Evolutionary conservation across 2,888 invertebrate genomes (phyloP), one percentile per base, ranked within the genome.

Genomic region (Acronicta alni): DNA sequence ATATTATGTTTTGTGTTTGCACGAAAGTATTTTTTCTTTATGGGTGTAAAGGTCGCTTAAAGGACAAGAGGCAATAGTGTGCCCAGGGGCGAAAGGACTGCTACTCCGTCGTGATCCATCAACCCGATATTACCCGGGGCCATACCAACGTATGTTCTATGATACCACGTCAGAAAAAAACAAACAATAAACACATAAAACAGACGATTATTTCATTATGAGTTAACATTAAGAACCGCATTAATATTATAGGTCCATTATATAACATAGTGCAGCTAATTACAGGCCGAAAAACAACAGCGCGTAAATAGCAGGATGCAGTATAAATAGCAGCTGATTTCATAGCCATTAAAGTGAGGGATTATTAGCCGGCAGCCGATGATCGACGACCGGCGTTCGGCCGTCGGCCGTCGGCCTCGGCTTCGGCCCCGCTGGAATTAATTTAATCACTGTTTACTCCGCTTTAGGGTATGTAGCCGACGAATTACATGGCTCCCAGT

Each of bases 241-340:
- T 67, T 62, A 51, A 57, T 57, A 52, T 52, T 53, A 59, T 30
- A 37, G 16, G n/a, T 7, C 41, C 51, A 58, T 60, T 75, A 58
- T 49, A 49, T 42, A 54, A 47, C 42, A 45, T 48, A 65, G 51
- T 65, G 64, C 69, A 72, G 65, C 68, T 76, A 68, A 72, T 72
- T 72, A 72, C 44, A 14, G 39, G 42, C 38, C 49, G 59, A 62
- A 76, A 71, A 72, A 75, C 69, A 59, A 45, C 32, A 38, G 48
- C 23, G 30, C 45, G 60, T 62, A 68, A 71, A 67, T 64, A 72
- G 54, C 51, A 61, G 66, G 55, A 55, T 69, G 60, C 61, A 66
- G 68, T 74, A 79, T 79, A 83, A 83, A 86, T 81, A 82, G 80
- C 80, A 80, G 78, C 81, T 83, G 84, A 85, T 87, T 85, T 83